phyloP scores from a whole-genome alignment of 2,797 vertebrate species.

The Mus caroli region DNA sequence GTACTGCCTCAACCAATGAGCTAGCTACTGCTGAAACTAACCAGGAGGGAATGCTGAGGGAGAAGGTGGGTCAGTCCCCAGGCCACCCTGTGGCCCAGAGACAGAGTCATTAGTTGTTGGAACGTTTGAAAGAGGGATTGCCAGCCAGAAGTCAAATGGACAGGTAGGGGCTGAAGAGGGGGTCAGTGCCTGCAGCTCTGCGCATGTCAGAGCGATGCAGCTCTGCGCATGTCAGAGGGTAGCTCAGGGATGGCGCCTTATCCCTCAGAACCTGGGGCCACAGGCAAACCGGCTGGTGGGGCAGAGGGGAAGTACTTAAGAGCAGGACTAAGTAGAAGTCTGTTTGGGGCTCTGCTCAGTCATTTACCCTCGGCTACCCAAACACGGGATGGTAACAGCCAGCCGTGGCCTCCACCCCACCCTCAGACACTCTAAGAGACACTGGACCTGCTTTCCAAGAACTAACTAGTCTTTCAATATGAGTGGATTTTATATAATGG shows the following conservation, averaged over 20 bases:
- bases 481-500: neutral
- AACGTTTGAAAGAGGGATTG: neutral
- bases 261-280: neutral
- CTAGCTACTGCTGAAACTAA: neutral
- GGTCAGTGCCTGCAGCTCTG: neutral
- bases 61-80: neutral
- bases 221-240: neutral
- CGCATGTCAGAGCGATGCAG: neutral
- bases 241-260: too few relatives aligned
- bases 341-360: neutral
- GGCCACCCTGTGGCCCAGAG: neutral
- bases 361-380: neutral
- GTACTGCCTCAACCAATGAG: neutral
- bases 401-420: too few relatives aligned
- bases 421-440: neutral
- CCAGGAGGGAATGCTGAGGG: neutral
- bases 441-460: neutral
- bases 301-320: neutral
- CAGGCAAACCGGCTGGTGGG: neutral
- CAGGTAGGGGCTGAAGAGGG: neutral
- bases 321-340: neutral
- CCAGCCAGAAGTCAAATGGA: neutral
- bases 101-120: neutral
- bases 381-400: neutral
- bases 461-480: neutral